These are phyloP conservation scores for Beris morrisii DNA, from an alignment of 2,888 invertebrate species.

Conservation along the genomic window DNA sequence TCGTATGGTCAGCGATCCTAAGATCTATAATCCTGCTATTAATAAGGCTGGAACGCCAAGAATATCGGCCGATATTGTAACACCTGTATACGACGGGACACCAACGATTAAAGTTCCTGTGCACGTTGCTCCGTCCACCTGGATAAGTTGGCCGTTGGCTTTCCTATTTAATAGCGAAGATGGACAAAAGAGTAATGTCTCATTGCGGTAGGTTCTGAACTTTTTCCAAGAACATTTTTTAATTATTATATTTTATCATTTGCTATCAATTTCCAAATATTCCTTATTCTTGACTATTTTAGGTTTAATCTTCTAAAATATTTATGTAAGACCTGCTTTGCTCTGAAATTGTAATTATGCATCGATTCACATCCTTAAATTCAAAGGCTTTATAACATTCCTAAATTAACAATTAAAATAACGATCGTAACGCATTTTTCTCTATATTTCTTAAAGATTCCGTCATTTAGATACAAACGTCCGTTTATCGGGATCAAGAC, in stretches of 20 bases:
- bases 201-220: constrained; percentile 67
- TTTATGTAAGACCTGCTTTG: too few relatives aligned
- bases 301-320: too few relatives aligned
- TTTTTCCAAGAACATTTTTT: neutral
- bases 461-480: constrained; percentile 86
- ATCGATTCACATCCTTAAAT: constrained; percentile 12
- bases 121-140: constrained; percentile 65
- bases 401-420: constrained; percentile 13
- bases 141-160: constrained; percentile 92
- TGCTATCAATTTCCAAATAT: constrained; percentile 17
- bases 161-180: constrained; percentile 82
- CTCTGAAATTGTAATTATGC: neutral
- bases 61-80: constrained; percentile 51
- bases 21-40: constrained; percentile 92
- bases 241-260: neutral
- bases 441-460: constrained; percentile 63
- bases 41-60: constrained; percentile 70
- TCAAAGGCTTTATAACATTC: neutral
- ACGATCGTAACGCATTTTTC: constrained; percentile 7
- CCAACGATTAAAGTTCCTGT: constrained; percentile 55
- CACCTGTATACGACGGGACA: constrained; percentile 49
- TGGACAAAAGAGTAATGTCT: constrained; percentile 68
- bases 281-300: neutral
- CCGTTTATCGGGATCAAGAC: constrained; percentile 66
- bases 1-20: constrained; percentile 96